These are phyloP conservation scores for Rhyacichthys aspro DNA, from an alignment of 2,797 vertebrate genomes.

Conservation along the genomic window DNA sequence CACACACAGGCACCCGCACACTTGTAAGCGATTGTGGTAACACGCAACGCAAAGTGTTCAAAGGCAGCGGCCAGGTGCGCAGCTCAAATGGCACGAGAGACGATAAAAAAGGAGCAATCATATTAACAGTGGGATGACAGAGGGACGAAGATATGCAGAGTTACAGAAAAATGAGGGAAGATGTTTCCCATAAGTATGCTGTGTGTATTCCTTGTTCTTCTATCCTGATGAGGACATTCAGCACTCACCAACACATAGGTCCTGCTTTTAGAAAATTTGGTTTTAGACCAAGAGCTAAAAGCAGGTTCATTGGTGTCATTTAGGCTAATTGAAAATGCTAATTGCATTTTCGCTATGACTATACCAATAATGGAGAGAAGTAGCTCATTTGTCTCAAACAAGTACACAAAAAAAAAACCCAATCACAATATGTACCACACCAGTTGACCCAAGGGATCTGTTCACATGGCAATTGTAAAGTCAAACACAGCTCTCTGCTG, in stretches of 20 bases:
- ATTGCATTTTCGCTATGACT: no score
- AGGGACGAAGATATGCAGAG: slow-evolving; percentile 74
- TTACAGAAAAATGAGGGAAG: slow-evolving; percentile 58
- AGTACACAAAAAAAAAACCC: no score
- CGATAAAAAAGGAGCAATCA: slow-evolving; percentile 73
- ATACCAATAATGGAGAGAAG: no score
- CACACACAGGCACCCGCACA: slow-evolving; percentile 57
- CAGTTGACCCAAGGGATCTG: no score
- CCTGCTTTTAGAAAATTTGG: no score
- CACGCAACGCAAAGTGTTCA: slow-evolving; percentile 76
- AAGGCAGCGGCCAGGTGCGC: slow-evolving; percentile 79
- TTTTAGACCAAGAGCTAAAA: no score
- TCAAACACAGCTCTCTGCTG: no score
- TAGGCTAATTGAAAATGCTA: no score
- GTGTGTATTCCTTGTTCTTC: neutral
- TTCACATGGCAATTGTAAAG: no score
- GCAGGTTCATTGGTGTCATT: no score
- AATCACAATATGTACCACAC: no score
- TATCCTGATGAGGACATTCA: neutral
- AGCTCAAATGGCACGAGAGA: slow-evolving; percentile 72
- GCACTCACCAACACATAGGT: neutral
- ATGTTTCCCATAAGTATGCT: slow-evolving; percentile 55
- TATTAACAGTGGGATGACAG: slow-evolving; percentile 78
- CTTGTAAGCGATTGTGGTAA: slow-evolving; percentile 69
- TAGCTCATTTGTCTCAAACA: no score